phyloP scores from a whole-genome alignment of 64 coral and sea anemone genomes.

The Catalaphyllia jardinei region DNA sequence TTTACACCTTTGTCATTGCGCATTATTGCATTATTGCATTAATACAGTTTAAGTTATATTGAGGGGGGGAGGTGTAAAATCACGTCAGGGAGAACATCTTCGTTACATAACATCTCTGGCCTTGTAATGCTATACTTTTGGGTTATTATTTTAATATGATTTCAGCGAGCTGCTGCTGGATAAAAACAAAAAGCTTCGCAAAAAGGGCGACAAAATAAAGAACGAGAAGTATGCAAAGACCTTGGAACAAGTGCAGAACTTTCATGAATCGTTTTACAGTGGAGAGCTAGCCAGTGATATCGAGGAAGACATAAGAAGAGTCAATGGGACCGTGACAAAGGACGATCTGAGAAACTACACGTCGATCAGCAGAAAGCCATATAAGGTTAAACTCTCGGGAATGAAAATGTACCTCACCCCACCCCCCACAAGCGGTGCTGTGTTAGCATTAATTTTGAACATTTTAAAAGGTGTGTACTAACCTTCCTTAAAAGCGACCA shows the following conservation, averaged over 20 bases:
- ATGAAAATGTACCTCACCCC: constrained; percentile 47
- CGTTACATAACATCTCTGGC: too few relatives aligned
- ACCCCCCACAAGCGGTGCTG: constrained; percentile 86
- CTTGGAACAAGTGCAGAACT: constrained; percentile 56
- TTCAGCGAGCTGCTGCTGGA: constrained; percentile 77
- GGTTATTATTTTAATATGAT: neutral
- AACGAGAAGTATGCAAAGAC: constrained; percentile 74
- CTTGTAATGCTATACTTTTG: neutral
- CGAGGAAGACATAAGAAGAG: constrained; percentile 10
- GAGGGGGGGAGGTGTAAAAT: too few relatives aligned
- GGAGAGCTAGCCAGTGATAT: constrained; percentile 54
- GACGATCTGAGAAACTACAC: constrained; percentile 22
- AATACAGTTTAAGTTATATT: too few relatives aligned
- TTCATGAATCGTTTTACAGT: constrained; percentile 80
- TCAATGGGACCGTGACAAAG: neutral
- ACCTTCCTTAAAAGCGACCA: too few relatives aligned
- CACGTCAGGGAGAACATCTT: too few relatives aligned
- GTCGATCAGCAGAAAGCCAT: neutral
- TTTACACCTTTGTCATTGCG: too few relatives aligned
- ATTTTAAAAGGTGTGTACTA: constrained; percentile 71
- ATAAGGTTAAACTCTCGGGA: neutral
- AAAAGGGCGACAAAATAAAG: constrained; percentile 50
- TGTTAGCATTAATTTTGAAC: constrained; percentile 73
- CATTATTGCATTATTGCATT: too few relatives aligned
- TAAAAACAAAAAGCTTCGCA: constrained; percentile 29